Evolutionary conservation across 2,113 vertebrate species (phyloP).

Genomic region (Meriones unguiculatus): DNA sequence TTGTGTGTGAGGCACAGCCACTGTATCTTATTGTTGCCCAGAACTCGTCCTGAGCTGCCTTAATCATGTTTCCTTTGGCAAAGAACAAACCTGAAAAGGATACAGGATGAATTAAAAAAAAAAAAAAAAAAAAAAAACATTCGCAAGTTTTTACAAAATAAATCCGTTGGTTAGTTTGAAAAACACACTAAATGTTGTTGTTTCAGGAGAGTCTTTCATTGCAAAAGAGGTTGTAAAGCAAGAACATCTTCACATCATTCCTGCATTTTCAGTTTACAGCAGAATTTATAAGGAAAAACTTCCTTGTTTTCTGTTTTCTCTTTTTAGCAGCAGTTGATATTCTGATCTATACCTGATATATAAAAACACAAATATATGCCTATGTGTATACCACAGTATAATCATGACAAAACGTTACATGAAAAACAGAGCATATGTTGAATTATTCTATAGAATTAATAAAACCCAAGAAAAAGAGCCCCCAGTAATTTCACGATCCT

Average conservation of each 20-base stretch:
- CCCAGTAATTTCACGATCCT: conserved; percentile 20
- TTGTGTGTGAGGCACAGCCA: not conserved
- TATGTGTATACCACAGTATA: conserved; percentile 22
- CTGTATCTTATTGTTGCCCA: conserved; percentile 66
- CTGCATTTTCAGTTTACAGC: conserved; percentile 9
- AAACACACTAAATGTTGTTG: conserved; percentile 69
- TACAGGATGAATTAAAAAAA: conserved; percentile 61
- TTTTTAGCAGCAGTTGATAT: conserved; percentile 33
- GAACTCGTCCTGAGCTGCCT: conserved; percentile 65
- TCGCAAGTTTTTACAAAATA: conserved; percentile 79
- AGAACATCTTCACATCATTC: conserved; percentile 55
- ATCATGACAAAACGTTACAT: conserved; percentile 26
- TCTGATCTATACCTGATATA: not conserved
- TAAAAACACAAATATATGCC: not conserved
- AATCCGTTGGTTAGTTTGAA: conserved; percentile 79
- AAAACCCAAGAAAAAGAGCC: conserved; percentile 58
- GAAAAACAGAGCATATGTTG: not conserved
- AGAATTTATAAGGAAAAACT: conserved; percentile 25
- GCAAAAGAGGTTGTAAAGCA: conserved; percentile 54
- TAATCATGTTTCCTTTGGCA: conserved; percentile 83
- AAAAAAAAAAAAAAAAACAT: conserved; percentile 60
- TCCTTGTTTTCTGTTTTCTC: conserved; percentile 26
- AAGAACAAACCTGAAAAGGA: conserved; percentile 72
- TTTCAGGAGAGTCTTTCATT: conserved; percentile 79
- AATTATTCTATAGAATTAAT: not conserved